Base-by-base conservation (phyloP, 1,140 invertebrate species). In the Tetraneura akinire region DNA sequence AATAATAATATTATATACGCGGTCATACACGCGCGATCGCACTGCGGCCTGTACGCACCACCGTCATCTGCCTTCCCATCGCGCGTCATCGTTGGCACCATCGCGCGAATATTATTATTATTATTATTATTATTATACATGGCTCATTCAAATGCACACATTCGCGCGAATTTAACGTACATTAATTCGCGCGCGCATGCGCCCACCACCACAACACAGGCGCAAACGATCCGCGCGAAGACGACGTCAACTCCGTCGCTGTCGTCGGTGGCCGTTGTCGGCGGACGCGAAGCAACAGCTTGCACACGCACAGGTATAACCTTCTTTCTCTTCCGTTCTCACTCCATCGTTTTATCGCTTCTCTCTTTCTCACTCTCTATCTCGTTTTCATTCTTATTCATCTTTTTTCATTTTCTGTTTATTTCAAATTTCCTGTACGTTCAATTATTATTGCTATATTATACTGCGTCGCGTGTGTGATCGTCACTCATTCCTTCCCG, bases 271-370 rank as follows among this genome's bases (percentile, higher is more conserved):
- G 53, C 49, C 26, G 11, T 23, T 8, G 37, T n/a, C 21, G 55
- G 32, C 37, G 26, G 29, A 49, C 70, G 70, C 26, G 51, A 76
- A 76, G 73, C 73, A 76, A 76, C 73, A 76, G 73, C 73, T 76
- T 76, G 73, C 32, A 18, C 73, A 45, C 32, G 53, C 45, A 29
- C 45, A 71, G 32, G 64, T 66, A 66, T 37, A 3, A 21, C 37
- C 10, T 32, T 16, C 13, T 14, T 5, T 13, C 32, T 8, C 26
- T 8, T 14, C 9, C 21, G 2, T 21, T 32, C 9, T n/a, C 55
- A 6, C 9, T 18, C 29, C 1, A 29, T 64, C 29, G 8, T 14
- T 37, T 6, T n/a, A 8, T 1, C 29, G 16, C 13, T 2, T 26
- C 23, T 16, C 2, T 21, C 23, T 60, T 60, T 26, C 6, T 60